Conservation (phyloP, 2,888 invertebrate species). For the Aporophyla nigra region DNA sequence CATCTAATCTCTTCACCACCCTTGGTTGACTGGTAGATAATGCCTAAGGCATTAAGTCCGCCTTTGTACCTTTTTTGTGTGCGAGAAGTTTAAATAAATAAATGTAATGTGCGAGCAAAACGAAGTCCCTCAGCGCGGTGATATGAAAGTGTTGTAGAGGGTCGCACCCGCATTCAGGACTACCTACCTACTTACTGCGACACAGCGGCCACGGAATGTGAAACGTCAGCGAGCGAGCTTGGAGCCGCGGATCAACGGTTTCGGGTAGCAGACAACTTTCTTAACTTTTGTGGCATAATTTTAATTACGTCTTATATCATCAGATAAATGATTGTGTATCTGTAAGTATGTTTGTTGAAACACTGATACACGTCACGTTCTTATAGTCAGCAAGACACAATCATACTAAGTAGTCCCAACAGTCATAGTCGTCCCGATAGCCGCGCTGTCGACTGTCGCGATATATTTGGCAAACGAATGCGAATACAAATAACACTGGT, state of each 20-base stretch:
- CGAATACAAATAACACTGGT: conserved; percentile 63
- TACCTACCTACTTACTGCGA: neutral
- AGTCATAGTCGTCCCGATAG: conserved; percentile 3
- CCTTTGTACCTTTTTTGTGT: no score
- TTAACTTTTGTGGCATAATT: neutral
- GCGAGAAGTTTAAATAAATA: no score
- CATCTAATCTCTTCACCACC: no score
- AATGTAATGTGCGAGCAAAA: conserved; percentile 20
- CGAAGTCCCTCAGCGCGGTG: neutral
- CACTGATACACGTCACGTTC: no score
- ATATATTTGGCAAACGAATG: conserved; percentile 56
- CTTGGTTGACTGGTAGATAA: no score
- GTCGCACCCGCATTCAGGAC: neutral
- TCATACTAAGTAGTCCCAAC: neutral
- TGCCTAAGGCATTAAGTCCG: no score
- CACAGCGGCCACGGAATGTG: neutral
- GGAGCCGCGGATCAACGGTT: neutral
- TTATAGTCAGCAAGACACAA: neutral
- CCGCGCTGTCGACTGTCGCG: conserved; percentile 1
- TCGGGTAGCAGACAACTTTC: neutral
- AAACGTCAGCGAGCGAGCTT: neutral
- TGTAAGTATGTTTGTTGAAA: no score
- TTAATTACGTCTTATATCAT: neutral
- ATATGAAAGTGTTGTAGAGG: conserved; percentile 2
- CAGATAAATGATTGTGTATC: neutral